These are phyloP conservation scores for Alcis repandata DNA, from an alignment of 2,888 invertebrate species.

Conservation along the genomic window DNA sequence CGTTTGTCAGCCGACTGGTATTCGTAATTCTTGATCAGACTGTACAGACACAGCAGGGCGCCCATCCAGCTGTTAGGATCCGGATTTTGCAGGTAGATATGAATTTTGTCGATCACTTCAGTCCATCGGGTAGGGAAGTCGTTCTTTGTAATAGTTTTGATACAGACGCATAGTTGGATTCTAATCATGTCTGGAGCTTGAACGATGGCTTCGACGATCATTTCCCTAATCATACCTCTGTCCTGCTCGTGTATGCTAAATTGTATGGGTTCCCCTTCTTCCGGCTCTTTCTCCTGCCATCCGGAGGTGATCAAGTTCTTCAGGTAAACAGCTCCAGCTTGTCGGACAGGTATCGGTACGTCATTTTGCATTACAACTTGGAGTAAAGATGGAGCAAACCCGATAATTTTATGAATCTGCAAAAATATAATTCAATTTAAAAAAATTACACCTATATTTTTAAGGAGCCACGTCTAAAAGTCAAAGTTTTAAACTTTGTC, in stretches of 20 bases:
- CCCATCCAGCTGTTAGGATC: constrained; percentile 96
- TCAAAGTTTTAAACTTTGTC: no score
- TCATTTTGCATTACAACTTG: constrained; percentile 97
- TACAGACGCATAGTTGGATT: constrained; percentile 96
- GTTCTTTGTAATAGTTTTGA: constrained; percentile 96
- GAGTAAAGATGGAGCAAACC: constrained; percentile 96
- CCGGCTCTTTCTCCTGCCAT: constrained; percentile 95
- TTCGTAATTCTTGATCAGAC: constrained; percentile 97
- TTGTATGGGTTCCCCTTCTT: constrained; percentile 90
- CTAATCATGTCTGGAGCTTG: constrained; percentile 96
- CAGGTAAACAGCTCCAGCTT: constrained; percentile 98
- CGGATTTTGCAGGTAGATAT: constrained; percentile 96
- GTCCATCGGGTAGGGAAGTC: constrained; percentile 99
- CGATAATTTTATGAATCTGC: constrained; percentile 91
- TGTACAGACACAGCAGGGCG: constrained; percentile 95
- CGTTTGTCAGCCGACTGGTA: constrained; percentile 96
- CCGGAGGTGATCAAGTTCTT: constrained; percentile 96
- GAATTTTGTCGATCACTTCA: constrained; percentile 97
- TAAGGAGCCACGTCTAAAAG: neutral
- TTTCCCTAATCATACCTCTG: constrained; percentile 95
- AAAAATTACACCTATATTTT: no score
- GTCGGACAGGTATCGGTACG: constrained; percentile 96
- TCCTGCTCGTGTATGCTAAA: constrained; percentile 99
- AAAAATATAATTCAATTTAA: constrained; percentile 45
- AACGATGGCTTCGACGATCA: constrained; percentile 98